A percentile compares a stretch with the other conserved stretches of the same genome.
Evolutionary conservation across 2,888 invertebrate species (phyloP).

Genomic region (Protonemura montana): DNA sequence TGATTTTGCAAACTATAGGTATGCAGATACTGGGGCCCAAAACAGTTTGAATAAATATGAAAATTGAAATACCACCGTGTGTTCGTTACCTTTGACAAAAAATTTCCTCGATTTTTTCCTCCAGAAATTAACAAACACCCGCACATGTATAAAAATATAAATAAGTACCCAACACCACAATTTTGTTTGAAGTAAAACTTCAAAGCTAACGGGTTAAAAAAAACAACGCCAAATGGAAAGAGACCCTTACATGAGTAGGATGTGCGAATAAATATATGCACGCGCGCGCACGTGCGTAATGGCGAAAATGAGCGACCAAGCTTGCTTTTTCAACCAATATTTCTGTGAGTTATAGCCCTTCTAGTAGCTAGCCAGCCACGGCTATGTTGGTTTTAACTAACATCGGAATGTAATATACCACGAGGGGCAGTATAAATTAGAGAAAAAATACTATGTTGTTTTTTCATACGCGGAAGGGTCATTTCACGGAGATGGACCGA

Average conservation of each 20-base stretch:
- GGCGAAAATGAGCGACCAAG: background rate
- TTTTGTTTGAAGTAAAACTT: conserved; percentile 4
- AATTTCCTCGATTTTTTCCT: background rate
- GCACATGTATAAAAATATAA: background rate
- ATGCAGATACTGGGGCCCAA: background rate
- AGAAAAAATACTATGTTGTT: background rate
- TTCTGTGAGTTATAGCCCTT: background rate
- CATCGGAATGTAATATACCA: conserved; percentile 25
- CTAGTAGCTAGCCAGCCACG: background rate
- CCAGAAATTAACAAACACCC: background rate
- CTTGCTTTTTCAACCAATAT: conserved; percentile 23
- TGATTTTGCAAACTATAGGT: background rate
- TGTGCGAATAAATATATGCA: background rate
- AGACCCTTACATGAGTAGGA: background rate
- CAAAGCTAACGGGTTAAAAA: background rate
- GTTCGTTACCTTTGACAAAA: background rate
- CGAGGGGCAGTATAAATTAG: conserved; percentile 20
- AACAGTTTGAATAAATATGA: background rate
- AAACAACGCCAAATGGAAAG: background rate
- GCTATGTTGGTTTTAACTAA: conserved; percentile 27
- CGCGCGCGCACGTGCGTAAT: background rate
- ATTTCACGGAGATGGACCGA: background rate
- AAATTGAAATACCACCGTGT: background rate
- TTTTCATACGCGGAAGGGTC: background rate
- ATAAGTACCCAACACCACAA: conserved; percentile 12